These are phyloP conservation scores for Cryptosula pallasiana DNA, from an alignment of 2,888 invertebrate genomes.

Conservation along the genomic window DNA sequence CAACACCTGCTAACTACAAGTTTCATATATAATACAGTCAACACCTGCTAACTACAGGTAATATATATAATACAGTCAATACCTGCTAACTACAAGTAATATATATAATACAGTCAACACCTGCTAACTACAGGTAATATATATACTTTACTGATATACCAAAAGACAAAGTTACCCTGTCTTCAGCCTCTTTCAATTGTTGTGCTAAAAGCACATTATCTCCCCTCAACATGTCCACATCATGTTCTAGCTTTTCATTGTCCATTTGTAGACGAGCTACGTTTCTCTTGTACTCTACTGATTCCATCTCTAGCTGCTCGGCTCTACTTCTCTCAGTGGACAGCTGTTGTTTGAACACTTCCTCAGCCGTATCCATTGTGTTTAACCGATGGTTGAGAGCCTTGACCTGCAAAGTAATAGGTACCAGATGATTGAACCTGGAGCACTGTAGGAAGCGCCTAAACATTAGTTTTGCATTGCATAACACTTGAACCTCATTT, in stretches of 20 bases:
- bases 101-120: no score
- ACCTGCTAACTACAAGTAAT: no score
- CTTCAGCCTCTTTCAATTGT: constrained; percentile 17
- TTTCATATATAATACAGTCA: no score
- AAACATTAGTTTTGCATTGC: no score
- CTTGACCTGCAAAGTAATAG: background rate
- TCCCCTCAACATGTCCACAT: background rate
- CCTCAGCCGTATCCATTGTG: constrained; percentile 10
- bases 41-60: no score
- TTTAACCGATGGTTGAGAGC: constrained; percentile 1
- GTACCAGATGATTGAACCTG: no score
- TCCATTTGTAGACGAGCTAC: constrained; percentile 6
- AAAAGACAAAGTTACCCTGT: constrained; percentile 14
- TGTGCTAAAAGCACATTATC: background rate
- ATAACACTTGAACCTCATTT: constrained; percentile 14
- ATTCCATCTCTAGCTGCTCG: background rate
- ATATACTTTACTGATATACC: no score
- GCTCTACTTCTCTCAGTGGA: background rate
- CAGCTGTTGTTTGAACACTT: constrained; percentile 17
- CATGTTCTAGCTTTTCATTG: constrained; percentile 8
- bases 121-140: no score
- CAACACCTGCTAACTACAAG: no score
- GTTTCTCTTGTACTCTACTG: background rate
- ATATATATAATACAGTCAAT: no score
- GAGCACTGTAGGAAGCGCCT: no score